Evolutionary conservation across 2,113 vertebrate genomes (phyloP).

Genomic region (Aix galericulata): DNA sequence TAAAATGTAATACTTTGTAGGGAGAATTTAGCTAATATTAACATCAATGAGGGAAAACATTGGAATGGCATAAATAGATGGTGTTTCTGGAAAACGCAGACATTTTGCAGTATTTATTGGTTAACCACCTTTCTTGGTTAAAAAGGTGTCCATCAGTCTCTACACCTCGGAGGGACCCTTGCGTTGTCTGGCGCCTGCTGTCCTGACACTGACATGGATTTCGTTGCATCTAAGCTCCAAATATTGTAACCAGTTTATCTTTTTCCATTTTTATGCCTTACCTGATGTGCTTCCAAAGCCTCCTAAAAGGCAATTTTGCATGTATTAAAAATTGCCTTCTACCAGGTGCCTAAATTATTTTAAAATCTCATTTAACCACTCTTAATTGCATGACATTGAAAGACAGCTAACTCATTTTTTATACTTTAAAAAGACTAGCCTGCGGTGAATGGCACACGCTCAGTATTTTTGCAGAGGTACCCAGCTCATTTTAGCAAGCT

Average conservation of each 20-base stretch:
- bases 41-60: background rate
- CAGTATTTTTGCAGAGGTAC: background rate
- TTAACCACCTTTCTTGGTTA: background rate
- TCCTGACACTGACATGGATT: background rate
- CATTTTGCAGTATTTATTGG: background rate
- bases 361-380: background rate
- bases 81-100: background rate
- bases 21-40: background rate
- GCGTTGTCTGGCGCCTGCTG: background rate
- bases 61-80: background rate
- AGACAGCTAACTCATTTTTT: background rate
- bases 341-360: background rate
- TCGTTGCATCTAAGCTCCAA: background rate
- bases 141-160: background rate
- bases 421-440: background rate
- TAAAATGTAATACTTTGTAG: background rate
- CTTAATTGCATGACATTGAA: background rate
- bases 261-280: constrained; percentile 5
- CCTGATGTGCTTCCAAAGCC: background rate
- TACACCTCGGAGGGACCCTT: background rate
- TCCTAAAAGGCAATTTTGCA: background rate
- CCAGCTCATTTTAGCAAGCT: background rate
- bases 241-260: background rate
- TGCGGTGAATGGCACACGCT: background rate
- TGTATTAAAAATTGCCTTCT: background rate